Evolutionary conservation across 1,140 invertebrate species (phyloP), one percentile per base, ranked within the genome.

Genomic region (Sitodiplosis mosellana): DNA sequence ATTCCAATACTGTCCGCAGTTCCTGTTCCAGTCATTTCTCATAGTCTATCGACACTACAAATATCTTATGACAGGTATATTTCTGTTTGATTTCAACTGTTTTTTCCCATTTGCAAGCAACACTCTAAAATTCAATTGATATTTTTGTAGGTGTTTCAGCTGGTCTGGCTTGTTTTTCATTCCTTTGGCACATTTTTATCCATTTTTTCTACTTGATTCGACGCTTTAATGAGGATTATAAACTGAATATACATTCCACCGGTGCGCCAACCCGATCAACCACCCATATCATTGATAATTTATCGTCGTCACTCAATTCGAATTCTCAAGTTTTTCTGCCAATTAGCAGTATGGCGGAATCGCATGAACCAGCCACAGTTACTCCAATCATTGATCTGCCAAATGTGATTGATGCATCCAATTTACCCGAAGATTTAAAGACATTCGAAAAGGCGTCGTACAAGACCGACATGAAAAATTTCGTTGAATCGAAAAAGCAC

Each of bases 101-200:
- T 12, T 17, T n/a, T 17, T 38, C 12, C 3, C 12, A 7, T 38
- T 12, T 38, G 5, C 36, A 38, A 3, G 14, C 36, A 3, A 38
- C 15, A n/a, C 12, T 38, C 14, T 38, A 12, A 4, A n/a, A n/a
- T 14, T 14, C 12, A 3, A 14, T 38, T 38, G 15, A 3, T 12
- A 42, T 19, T 40, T 12, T 40, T 47, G 11, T 19, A 47, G 46
- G 46, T 47, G 21, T 48, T n/a, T 48, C 47, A 48, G 47, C 47
- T 41, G 47, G 47, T 14, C 27, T 48, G 27, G 47, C 47, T 2
- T 37, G 19, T 41, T 48, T 48, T 48, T 48, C 47, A 14, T 48
- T 48, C 14, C 5, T 48, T 2, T 48, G 47, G 47, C 38, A 48
- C 22, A 40, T 48, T 6, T 41, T 48, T 17, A 41, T 48, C 11